Evolutionary conservation across 1,140 invertebrate species (phyloP).

Genomic region (Meteorus sp.): DNA sequence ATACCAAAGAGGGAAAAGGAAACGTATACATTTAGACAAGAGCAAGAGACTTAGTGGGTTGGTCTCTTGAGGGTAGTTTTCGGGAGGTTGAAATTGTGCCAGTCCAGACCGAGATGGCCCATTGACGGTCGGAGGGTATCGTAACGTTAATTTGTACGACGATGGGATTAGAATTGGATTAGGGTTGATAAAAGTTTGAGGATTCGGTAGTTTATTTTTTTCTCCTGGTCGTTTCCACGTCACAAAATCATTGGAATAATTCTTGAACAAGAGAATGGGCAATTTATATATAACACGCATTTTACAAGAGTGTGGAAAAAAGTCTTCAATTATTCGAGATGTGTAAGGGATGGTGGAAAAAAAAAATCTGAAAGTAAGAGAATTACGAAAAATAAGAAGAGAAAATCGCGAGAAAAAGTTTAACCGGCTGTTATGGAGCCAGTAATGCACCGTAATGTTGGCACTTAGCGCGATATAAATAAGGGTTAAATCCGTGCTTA

Average conservation of each 20-base stretch:
- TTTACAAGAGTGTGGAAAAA: too few species aligned
- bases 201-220: too few species aligned
- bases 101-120: conserved; percentile 34
- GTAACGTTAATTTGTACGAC: conserved; percentile 47
- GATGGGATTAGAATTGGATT: conserved; percentile 31
- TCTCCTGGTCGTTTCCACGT: too few species aligned
- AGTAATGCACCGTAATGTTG: conserved; percentile 56
- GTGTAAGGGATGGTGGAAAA: too few species aligned
- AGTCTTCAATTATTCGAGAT: too few species aligned
- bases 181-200: not conserved
- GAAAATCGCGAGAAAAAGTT: conserved; percentile 43
- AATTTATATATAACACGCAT: too few species aligned
- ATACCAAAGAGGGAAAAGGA: conserved; percentile 18
- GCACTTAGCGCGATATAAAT: conserved; percentile 60
- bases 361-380: too few species aligned
- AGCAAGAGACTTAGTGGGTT: conserved; percentile 16
- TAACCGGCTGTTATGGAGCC: conserved; percentile 45
- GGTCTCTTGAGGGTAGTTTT: conserved; percentile 14
- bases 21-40: too few species aligned
- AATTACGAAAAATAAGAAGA: not conserved
- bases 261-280: too few species aligned
- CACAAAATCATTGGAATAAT: too few species aligned
- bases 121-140: conserved; percentile 39
- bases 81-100: conserved; percentile 37
- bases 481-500: conserved; percentile 60